phyloP scores from a whole-genome alignment of 2,888 invertebrate species.

The Spodoptera littoralis region DNA sequence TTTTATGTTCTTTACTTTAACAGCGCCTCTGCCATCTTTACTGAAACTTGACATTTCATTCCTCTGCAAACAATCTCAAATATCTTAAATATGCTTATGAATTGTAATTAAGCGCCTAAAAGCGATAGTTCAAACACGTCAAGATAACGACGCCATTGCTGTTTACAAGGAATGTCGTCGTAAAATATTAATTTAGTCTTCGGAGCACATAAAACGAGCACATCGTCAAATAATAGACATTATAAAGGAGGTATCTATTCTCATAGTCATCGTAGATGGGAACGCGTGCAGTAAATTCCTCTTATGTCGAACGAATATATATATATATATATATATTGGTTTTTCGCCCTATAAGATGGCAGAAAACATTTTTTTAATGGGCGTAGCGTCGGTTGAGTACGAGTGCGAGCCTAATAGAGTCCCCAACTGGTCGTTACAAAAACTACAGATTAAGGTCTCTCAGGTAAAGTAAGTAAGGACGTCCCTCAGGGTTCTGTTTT shows the following conservation, averaged over 20 bases:
- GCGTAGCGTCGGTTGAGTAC: too few species aligned
- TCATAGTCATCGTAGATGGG: conserved; percentile 13
- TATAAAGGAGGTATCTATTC: conserved; percentile 17
- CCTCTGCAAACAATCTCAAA: too few species aligned
- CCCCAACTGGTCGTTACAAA: conserved; percentile 12
- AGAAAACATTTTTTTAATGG: conserved; percentile 20
- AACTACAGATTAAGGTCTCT: conserved; percentile 20
- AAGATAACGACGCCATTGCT: conserved; percentile 4
- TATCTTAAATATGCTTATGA: too few species aligned
- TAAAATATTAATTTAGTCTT: conserved; percentile 38
- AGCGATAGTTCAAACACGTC: conserved; percentile 9
- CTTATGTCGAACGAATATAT: conserved; percentile 32
- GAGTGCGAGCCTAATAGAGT: conserved; percentile 11
- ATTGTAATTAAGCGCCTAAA: conserved; percentile 3
- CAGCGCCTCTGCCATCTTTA: too few species aligned
- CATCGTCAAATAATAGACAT: conserved; percentile 29
- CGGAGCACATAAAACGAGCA: conserved; percentile 14
- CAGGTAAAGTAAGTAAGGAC: conserved; percentile 19
- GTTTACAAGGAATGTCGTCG: conserved; percentile 24
- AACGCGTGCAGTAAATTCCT: conserved; percentile 32
- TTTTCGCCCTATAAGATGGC: conserved; percentile 20
- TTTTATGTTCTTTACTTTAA: too few species aligned
- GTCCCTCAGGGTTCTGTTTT: conserved; percentile 1
- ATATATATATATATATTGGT: background rate
- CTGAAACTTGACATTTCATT: too few species aligned